phyloP scores from a whole-genome alignment of 1,140 invertebrate species.

The Drosophila bocqueti region DNA sequence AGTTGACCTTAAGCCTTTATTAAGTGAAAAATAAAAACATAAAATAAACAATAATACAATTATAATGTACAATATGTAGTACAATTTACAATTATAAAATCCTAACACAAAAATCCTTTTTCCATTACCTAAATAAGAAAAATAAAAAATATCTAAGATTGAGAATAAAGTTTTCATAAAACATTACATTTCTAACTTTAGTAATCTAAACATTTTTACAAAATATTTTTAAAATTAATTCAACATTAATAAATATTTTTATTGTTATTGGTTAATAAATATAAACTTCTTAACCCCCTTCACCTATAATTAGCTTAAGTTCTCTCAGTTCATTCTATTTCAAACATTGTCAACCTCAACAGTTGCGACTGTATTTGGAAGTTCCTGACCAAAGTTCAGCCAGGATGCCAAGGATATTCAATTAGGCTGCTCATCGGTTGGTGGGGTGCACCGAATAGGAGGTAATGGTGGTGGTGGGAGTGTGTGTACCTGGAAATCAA shows the following conservation, averaged over 20 bases:
- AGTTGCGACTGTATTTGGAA: constrained; percentile 11
- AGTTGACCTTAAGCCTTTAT: no score
- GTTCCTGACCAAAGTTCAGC: background rate
- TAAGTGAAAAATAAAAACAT: no score
- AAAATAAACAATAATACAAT: no score
- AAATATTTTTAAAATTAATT: background rate
- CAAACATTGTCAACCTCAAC: background rate
- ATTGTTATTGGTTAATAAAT: background rate
- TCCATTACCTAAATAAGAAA: no score
- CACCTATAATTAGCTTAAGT: background rate
- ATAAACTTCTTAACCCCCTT: background rate
- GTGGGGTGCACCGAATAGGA: background rate
- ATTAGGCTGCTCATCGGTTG: constrained; percentile 53
- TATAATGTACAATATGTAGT: no score
- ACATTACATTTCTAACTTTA: no score
- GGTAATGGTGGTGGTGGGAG: constrained; percentile 5
- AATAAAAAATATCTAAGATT: no score
- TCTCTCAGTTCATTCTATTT: no score
- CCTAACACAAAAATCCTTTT: no score
- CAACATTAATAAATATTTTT: background rate
- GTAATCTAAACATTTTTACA: background rate
- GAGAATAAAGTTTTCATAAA: no score
- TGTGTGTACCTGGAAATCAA: constrained; percentile 57
- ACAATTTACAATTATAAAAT: no score
- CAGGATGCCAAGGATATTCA: constrained; percentile 52